Evolutionary conservation across 2,113 vertebrate genomes (phyloP), one percentile per base, ranked within the genome.

Genomic region (Ptychochromis oligacanthus): DNA sequence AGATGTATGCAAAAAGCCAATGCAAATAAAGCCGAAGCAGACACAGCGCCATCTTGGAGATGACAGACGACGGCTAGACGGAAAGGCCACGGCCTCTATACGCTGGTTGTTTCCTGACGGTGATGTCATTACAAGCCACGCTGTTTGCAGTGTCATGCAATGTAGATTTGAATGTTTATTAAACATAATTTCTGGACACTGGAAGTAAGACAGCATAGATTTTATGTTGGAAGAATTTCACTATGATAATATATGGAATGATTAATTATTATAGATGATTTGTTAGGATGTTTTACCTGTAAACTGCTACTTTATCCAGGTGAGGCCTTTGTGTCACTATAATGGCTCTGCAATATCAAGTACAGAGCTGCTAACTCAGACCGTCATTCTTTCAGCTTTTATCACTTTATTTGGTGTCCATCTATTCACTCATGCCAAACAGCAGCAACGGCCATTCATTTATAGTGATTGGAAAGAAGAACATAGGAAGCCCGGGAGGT

Each of bases 381-480:
- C 89, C 89, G 76, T 89, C 82, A 82, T 90, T 92, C 81, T 92
- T 89, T 38, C 31, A 83, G 84, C 92, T 84, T 93, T 85, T 90
- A 93, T 93, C 89, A 90, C 90, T 93, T 89, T 90, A 95, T 94
- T 93, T 88, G 90, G 86, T 91, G 91, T 91, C 80, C 91, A 91
- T 93, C 93, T 92, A 75, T 75, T 85, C 79, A 80, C 85, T 87
- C 82, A 91, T 90, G 89, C 79, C 87, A 83, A 89, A 88, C 90
- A 78, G 83, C 87, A 79, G 83, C 56, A 82, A 82, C 87, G 85
- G 85, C 92, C 90, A 90, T 91, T 88, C 91, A 90, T 92, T 93
- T 89, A 90, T 88, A 67, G 85, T 89, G 86, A 93, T 90, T 91
- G 79, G 87, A 81, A 88, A 85, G 90, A 83, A 87, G 72, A 80